Evolutionary conservation across 2,888 invertebrate genomes (phyloP), one percentile per base, ranked within the genome.

Genomic region (Sclerodermus sp.): DNA sequence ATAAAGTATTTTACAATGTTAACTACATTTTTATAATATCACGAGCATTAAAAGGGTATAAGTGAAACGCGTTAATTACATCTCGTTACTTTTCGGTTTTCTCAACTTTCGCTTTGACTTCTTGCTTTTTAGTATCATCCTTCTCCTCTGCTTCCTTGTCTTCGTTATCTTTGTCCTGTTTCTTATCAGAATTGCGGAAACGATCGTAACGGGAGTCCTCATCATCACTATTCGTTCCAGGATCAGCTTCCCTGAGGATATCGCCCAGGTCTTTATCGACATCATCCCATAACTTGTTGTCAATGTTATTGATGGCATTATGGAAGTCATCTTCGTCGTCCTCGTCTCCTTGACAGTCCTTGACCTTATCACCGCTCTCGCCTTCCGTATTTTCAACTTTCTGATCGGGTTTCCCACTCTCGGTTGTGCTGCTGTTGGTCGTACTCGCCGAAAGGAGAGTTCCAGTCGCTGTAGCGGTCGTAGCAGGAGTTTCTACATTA

Each of bases 191-290:
- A 75, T 85, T 84, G 45, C 85, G 81, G 68, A 85, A 86, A 64
- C 85, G 82, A 75, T 85, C 85, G 64, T 85, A 86, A 61, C 85
- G 84, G 68, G 66, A 77, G 70, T 87, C 89, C 60, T 88, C 89
- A 59, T 86, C 86, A 58, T 85, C 86, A 38, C 85, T 86, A 1
- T 82, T 82, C 34, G 74, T 77, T 0, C 86, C 84, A 0, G 81
- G 80, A 58, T 86, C 87, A 23, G 84, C 86, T 49, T 77, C 74
- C 12, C 88, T 84, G 31, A 91, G 79, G 46, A 91, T 80, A 68
- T 90, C 90, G 4, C 90, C 89, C 53, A 91, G 82, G 74, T 90
- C 90, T 70, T 90, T 90, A 72, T 90, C 90, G 29, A 90, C 89
- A 74, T 90, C 90, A 18, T 88, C 89, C 90, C 90, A 90, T 48